phyloP scores from a whole-genome alignment of 2,888 invertebrate genomes.

The Seira sanloemensis region DNA sequence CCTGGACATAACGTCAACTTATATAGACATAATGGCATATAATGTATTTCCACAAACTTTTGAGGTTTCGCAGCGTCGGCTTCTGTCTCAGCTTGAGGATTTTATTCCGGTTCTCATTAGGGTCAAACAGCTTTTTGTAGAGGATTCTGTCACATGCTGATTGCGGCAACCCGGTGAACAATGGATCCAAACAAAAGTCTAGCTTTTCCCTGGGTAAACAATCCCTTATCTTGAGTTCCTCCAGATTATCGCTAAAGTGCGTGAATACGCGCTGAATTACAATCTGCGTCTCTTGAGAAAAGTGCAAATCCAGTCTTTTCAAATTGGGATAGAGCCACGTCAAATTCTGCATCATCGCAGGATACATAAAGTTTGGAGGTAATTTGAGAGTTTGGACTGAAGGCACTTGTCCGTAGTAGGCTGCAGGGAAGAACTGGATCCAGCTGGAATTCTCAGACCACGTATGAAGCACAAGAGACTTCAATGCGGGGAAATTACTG shows the following conservation, averaged over 20 bases:
- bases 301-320: slow-evolving; percentile 55
- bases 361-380: slow-evolving; percentile 58
- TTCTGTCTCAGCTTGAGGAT: slow-evolving; percentile 23
- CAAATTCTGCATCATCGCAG: slow-evolving; percentile 49
- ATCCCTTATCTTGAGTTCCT: slow-evolving; percentile 50
- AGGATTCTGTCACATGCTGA: slow-evolving; percentile 42
- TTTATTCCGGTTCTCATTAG: slow-evolving; percentile 15
- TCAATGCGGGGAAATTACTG: slow-evolving; percentile 44
- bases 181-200: slow-evolving; percentile 40
- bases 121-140: neutral
- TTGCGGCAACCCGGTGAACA: slow-evolving; percentile 56
- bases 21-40: no score
- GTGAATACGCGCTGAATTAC: slow-evolving; percentile 58
- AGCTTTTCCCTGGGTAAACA: slow-evolving; percentile 37
- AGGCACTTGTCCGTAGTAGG: slow-evolving; percentile 17
- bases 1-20: neutral
- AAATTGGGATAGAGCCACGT: slow-evolving; percentile 43
- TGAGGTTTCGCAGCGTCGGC: slow-evolving; percentile 48
- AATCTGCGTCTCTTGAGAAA: slow-evolving; percentile 18
- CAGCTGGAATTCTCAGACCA: slow-evolving; percentile 58
- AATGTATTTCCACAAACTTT: slow-evolving; percentile 33
- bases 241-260: slow-evolving; percentile 42
- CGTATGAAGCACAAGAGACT: slow-evolving; percentile 50
- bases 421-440: slow-evolving; percentile 52
- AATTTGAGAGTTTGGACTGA: slow-evolving; percentile 43